Evolutionary conservation across 2,797 vertebrate species (phyloP).

Genomic region (Phoebastria nigripes): DNA sequence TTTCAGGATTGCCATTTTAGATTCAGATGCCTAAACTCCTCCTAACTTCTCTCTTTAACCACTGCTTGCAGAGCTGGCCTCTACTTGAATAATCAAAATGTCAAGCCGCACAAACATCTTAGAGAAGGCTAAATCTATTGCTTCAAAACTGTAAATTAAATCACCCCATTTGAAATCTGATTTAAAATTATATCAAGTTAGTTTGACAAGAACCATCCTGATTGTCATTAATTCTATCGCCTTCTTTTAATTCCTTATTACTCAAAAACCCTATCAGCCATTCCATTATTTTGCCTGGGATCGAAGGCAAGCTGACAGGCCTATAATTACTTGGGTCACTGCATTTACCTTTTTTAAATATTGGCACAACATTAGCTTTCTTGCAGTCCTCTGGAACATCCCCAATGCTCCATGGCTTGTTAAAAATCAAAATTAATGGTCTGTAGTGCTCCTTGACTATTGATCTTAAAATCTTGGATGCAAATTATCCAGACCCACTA

Average conservation of each 20-base stretch:
- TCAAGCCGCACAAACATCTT: neutral
- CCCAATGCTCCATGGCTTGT: conserved; percentile 37
- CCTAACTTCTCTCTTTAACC: conserved; percentile 11
- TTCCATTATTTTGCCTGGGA: conserved; percentile 60
- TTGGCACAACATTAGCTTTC: conserved; percentile 58
- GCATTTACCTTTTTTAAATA: conserved; percentile 64
- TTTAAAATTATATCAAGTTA: conserved; percentile 8
- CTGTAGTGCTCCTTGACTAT: conserved; percentile 31
- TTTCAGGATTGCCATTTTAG: conserved; percentile 8
- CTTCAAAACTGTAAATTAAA: neutral
- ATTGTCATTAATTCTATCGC: conserved; percentile 14
- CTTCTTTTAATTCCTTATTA: conserved; percentile 44
- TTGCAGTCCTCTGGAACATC: conserved; percentile 47
- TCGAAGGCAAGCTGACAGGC: conserved; percentile 57
- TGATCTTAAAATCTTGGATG: conserved; percentile 55
- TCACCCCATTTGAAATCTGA: neutral
- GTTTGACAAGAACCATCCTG: conserved; percentile 7
- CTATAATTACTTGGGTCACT: conserved; percentile 58
- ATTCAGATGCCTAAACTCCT: neutral
- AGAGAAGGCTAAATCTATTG: neutral
- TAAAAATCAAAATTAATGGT: conserved; percentile 68
- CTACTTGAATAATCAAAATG: conserved; percentile 10
- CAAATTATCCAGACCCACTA: conserved; percentile 41
- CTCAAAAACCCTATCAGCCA: conserved; percentile 23
- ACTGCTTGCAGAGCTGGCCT: neutral